Conservation (phyloP, 2,888 invertebrate species). For the Brachycybe producta region DNA sequence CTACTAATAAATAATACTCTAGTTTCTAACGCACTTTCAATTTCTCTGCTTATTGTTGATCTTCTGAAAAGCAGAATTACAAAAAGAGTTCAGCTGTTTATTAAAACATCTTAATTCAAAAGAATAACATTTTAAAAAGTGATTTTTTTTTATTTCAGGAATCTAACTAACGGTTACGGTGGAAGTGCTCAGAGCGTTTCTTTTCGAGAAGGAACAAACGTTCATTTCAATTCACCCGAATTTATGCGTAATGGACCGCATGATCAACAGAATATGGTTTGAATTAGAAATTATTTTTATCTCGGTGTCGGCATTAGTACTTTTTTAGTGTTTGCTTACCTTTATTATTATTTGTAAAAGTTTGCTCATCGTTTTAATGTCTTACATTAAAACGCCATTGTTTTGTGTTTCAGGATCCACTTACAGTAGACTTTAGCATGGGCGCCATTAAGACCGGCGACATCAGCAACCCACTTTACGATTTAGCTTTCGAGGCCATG, state of each 20-base stretch:
- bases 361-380: background rate
- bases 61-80: too few relatives aligned
- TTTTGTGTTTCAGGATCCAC: slow-evolving; percentile 40
- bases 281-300: background rate
- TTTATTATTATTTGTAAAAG: background rate
- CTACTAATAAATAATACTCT: too few relatives aligned
- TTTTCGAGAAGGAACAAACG: slow-evolving; percentile 84
- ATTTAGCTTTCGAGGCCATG: slow-evolving; percentile 45
- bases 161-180: slow-evolving; percentile 16
- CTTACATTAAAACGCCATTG: background rate
- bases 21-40: too few relatives aligned
- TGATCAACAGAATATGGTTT: slow-evolving; percentile 23
- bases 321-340: background rate
- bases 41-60: too few relatives aligned
- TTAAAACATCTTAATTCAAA: too few relatives aligned
- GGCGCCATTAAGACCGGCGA: slow-evolving; percentile 60
- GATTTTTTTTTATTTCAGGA: slow-evolving; percentile 21
- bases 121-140: background rate
- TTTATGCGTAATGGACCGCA: slow-evolving; percentile 25
- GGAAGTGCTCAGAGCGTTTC: slow-evolving; percentile 74
- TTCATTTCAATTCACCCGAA: slow-evolving; percentile 58
- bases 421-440: slow-evolving; percentile 64
- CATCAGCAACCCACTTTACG: slow-evolving; percentile 97
- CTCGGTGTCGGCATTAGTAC: background rate
- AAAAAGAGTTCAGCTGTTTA: too few relatives aligned